Evolutionary conservation across 2,113 vertebrate species (phyloP), one percentile per base, ranked within the genome.

Genomic region (Balaenoptera acutorostrata): DNA sequence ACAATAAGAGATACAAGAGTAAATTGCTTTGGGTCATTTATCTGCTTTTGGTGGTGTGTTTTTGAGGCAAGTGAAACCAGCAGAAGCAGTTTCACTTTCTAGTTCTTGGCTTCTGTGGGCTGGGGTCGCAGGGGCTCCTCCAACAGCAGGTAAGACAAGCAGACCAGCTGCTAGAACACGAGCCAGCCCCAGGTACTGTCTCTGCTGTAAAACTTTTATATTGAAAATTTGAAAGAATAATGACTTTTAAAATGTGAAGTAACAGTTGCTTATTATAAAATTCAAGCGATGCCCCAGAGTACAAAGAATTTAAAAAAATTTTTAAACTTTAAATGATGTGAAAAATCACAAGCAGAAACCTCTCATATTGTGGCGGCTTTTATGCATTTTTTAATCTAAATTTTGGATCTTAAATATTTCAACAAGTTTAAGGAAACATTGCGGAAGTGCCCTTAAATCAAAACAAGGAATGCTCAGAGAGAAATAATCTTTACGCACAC

Each of bases 41-140:
- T 85, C 75, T 41, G 86, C 27, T 57, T 64, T 64, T 23, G 12
- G 64, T 52, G n/a, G 41, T 59, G 61, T 82, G 49, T 91, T 81
- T 87, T 90, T 13, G 13, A 93, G 27, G 64, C 64, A 23, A 63
- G 57, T 17, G 86, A 93, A 91, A 91, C 64, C 52, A 57, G 33
- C 75, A 72, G 46, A 25, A 55, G 25, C 17, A 63, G 81, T 97
- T 97, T 98, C 95, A 84, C 96, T 97, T 97, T 97, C 96, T 95
- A 86, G 41, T 20, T 68, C 81, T 77, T 18, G 64, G 39, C 4
- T 92, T 44, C 80, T 39, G 29, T 33, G 82, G 89, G 41, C 12
- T 2, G 55, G 64, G 88, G 86, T 46, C 21, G 0, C 12, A 1
- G 49, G 61, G 72, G 14, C 17, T 23, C 36, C 36, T 12, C 44